Base-by-base conservation (phyloP, 2,113 vertebrate genomes). In the Lontra canadensis region DNA sequence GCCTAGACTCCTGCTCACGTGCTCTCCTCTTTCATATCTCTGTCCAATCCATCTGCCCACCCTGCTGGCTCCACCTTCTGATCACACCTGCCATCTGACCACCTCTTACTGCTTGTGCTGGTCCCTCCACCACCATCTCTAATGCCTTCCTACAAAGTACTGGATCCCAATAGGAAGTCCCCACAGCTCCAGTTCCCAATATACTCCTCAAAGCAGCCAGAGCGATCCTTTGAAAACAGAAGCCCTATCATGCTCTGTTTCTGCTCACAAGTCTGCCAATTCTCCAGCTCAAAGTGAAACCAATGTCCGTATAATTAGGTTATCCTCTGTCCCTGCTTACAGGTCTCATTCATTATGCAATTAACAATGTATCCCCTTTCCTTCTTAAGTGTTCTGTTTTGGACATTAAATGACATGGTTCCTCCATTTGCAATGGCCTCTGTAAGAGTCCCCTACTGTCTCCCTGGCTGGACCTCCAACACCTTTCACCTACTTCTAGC, bases 61-160 rank as follows among this genome's bases (percentile, higher is more conserved):
- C 25, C 36, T 3, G 29, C 7, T 11, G 55, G 79, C 2, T 76
- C 57, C 5, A 14, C 6, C 21, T 57, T 39, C 34, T 29, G 0
- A 34, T 1, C 3, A 13, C 2, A 2, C 1, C 59, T 63, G 9
- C 13, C 5, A 1, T 4, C 42, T 11, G 25, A 20, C 21, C 31
- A 0, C 17, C 2, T 2, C 14, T 44, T 12, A 17, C 1, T 7
- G 8, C 57, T 6, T 4, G 6, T 3, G 0, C 55, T 47, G 87
- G 31, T 13, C 59, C 1, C 4, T 63, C 44, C 76, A 4, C 47
- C 34, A 9, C 34, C 13, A 31, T 7, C 17, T 23, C 18, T 13
- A 20, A 11, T 13, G 74, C 15, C 9, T 26, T 4, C 26, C n/a
- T 21, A 25, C 4, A 11, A 39, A 0, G 9, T 26, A 1, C 29